Base-by-base conservation (phyloP, 2,113 vertebrate species). In the Ranitomeya variabilis region DNA sequence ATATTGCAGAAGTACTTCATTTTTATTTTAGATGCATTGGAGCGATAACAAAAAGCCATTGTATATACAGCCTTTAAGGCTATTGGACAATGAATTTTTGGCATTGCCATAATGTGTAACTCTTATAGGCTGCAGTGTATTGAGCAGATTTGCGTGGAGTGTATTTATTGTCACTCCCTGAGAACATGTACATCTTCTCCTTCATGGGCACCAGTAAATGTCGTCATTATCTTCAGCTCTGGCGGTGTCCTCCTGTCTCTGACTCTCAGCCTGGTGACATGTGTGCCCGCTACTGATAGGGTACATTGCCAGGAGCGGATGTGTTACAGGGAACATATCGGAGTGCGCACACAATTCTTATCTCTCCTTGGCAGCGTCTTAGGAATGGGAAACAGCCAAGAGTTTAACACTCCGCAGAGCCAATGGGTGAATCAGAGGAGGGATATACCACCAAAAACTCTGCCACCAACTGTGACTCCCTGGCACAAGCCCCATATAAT, bases 261-360 rank as follows among this genome's bases (percentile, higher is more conserved):
- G 62, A 66, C 6, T 67, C 66, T n/a, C 19, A 23, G 73, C 59
- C 85, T 59, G 5, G 60, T 86, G 52, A 74, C 73, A 85, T 57
- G 85, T 77, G 73, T 86, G 84, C 21, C 31, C 9, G 57, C 60
- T 60, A 54, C 59, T 78, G 85, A 86, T 86, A 86, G 14, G 74
- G 57, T 77, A 37, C 77, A 23, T 12, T 55, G 83, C 83, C 83
- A 85, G 57, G 66, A 85, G 67, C 67, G 23, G 67, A 86, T 78
- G 73, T 79, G 85, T 66, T 79, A 51, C 59, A 78, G 59, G 21
- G 59, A 86, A 77, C 55, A 86, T 51, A 51, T 86, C 85, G 45
- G 73, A 31, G 73, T 9, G 16, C 57, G 57, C 59, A 86, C 16
- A 79, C 37, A 86, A 52, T 52, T 14, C 67, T 79, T 86, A 86